Evolutionary conservation across 2,888 invertebrate genomes (phyloP).

Genomic region (Chrysolina haemoptera): DNA sequence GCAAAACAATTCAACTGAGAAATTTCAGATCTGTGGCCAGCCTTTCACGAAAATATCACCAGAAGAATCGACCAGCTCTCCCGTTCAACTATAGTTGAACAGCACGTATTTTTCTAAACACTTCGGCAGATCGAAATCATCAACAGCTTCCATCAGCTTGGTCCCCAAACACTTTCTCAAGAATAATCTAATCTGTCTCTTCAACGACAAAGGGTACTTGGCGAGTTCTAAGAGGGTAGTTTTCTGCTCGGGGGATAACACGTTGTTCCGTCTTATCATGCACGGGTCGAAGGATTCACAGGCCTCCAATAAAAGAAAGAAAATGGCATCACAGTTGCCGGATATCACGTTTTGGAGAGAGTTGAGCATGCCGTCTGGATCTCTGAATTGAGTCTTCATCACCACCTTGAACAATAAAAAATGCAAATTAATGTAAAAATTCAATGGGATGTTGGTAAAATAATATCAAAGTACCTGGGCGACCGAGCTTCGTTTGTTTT

Average conservation of each 20-base stretch:
- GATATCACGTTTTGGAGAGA: constrained; percentile 79
- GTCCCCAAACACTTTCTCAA: constrained; percentile 71
- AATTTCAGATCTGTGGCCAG: constrained; percentile 33
- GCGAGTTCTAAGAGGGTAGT: constrained; percentile 77
- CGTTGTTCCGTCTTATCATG: constrained; percentile 83
- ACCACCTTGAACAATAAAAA: constrained; percentile 73
- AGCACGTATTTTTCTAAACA: constrained; percentile 79
- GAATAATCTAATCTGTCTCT: constrained; percentile 72
- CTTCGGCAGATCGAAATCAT: constrained; percentile 76
- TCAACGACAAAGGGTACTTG: constrained; percentile 77
- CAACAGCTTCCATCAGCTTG: constrained; percentile 73
- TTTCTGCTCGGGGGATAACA: constrained; percentile 78
- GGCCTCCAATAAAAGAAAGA: constrained; percentile 80
- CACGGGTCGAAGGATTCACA: constrained; percentile 85
- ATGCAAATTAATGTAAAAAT: no score
- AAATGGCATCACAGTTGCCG: constrained; percentile 76
- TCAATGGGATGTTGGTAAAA: no score
- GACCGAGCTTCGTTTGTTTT: no score
- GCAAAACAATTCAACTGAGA: constrained; percentile 5
- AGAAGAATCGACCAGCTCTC: constrained; percentile 26
- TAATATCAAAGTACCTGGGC: no score
- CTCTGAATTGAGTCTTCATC: constrained; percentile 87
- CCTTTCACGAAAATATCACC: constrained; percentile 30
- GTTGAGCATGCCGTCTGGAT: constrained; percentile 87
- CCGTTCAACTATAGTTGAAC: constrained; percentile 75